Evolutionary conservation across 2,797 vertebrate genomes (phyloP), one percentile per base, ranked within the genome.

Genomic region (Micrastur ruficollis): DNA sequence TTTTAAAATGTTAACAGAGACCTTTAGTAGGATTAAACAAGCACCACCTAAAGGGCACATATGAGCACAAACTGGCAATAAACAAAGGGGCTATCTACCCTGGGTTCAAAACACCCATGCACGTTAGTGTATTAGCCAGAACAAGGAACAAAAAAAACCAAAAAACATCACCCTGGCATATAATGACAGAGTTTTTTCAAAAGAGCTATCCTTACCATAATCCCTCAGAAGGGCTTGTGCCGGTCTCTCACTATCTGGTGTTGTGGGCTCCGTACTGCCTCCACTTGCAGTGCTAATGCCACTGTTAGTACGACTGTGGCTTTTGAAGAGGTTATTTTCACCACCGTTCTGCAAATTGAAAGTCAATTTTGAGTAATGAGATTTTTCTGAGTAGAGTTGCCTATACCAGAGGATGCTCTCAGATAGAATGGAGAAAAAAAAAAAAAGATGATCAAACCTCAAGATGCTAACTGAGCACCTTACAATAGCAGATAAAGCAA

Each of bases 231-330:
- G 98, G 29, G 99, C 99, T 25, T 99, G 99, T 11, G 98, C 98
- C 6, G 99, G 99, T 47, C 99, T 98, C 95, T 99, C 99, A 0
- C 98, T 99, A 68, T 99, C 99, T 0, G 99, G 99, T 25, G 99
- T 99, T 2, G 98, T 98, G 74, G 99, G 98, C 89, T 99, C 99
- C 1, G 97, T 98, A 95, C 99, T 99, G 96, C 99, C 99, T 14
- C 99, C 98, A 3, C 99, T 99, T 65, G 98, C 98, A 63, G 98
- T 99, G 97, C 99, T 99, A 93, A 99, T 98, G 87, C 99, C 98
- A 65, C 99, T 99, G 97, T 99, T 99, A 32, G 98, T 99, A 22
- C 99, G 99, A 96, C 99, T 99, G 96, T 99, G 99, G 97, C 98
- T 99, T 95, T 99, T 99, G 89, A 98, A 95, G 47, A 98, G 86